Conservation (phyloP, 2,113 vertebrate genomes). For the Cynoglossus semilaevis region DNA sequence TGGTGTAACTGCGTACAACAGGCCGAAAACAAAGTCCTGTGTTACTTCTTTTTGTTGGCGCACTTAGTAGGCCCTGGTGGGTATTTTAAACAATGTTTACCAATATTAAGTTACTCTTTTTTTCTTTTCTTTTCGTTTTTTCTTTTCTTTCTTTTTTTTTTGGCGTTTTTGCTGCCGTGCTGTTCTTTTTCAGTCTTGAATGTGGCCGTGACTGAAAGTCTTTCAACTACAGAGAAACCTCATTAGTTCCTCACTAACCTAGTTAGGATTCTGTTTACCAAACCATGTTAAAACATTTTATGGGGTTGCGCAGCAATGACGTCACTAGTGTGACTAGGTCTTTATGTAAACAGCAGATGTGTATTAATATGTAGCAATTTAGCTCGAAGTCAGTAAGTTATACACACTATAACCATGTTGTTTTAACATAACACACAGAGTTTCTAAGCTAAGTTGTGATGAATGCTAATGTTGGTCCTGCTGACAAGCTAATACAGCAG, state of each 20-base stretch:
- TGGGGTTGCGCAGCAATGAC: constrained; percentile 46
- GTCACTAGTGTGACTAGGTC: constrained; percentile 13
- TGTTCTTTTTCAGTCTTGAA: too few relatives aligned
- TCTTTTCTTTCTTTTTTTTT: too few relatives aligned
- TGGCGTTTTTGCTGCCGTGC: too few relatives aligned
- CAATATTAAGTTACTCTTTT: too few relatives aligned
- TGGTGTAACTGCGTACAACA: constrained; percentile 65
- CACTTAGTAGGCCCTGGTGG: too few relatives aligned
- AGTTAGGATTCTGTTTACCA: constrained; percentile 29
- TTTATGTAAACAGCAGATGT: constrained; percentile 7
- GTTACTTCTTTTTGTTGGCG: too few relatives aligned
- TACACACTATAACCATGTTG: constrained; percentile 7
- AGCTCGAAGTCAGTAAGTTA: neutral
- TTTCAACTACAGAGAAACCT: constrained; percentile 23
- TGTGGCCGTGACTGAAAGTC: too few relatives aligned
- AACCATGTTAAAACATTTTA: constrained; percentile 39
- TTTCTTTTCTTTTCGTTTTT: too few relatives aligned
- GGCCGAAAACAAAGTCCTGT: neutral
- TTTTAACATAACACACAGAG: constrained; percentile 1
- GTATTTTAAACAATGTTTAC: too few relatives aligned
- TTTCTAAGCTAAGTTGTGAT: constrained; percentile 20
- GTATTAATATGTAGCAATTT: constrained; percentile 7
- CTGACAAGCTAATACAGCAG: constrained; percentile 5
- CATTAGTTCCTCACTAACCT: constrained; percentile 48
- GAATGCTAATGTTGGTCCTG: constrained; percentile 13